phyloP scores from a whole-genome alignment of 2,888 invertebrate genomes.

The Galeruca laticollis region DNA sequence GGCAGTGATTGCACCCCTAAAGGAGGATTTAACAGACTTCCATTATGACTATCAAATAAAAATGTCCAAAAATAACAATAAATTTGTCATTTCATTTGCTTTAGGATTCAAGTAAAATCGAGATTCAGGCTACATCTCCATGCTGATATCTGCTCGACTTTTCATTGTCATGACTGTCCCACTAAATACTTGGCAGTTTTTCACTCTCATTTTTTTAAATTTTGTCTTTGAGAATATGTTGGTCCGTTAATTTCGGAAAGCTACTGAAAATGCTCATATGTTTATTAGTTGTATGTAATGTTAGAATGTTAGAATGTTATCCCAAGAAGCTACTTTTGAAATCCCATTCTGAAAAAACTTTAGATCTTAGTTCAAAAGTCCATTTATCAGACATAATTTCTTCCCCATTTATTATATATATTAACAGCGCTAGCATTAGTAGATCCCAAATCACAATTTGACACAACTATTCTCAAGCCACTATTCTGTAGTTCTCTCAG shows the following conservation, averaged over 20 bases:
- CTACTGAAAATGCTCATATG: constrained; percentile 25
- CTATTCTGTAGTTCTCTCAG: constrained; percentile 41
- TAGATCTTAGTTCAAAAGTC: constrained; percentile 38
- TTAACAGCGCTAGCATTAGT: constrained; percentile 51
- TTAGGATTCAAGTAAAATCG: not conserved
- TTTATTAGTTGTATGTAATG: constrained; percentile 36
- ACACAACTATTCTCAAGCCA: constrained; percentile 51
- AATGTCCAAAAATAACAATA: not conserved
- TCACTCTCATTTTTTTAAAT: constrained; percentile 43
- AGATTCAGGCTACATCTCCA: constrained; percentile 34
- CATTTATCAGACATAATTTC: constrained; percentile 47
- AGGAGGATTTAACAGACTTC: too few species aligned
- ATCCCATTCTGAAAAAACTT: constrained; percentile 27
- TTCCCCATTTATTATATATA: constrained; percentile 38
- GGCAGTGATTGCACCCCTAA: too few species aligned
- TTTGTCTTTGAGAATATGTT: constrained; percentile 39
- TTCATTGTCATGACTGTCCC: constrained; percentile 35
- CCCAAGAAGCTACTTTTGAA: constrained; percentile 39
- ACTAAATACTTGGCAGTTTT: constrained; percentile 45
- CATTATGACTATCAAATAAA: not conserved
- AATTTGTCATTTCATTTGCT: not conserved
- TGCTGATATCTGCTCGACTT: too few species aligned
- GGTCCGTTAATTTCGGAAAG: constrained; percentile 41
- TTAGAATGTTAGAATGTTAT: constrained; percentile 34
- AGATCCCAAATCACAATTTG: constrained; percentile 54